Evolutionary conservation across 1,140 invertebrate genomes (phyloP).

Genomic region (Drosophila azteca): DNA sequence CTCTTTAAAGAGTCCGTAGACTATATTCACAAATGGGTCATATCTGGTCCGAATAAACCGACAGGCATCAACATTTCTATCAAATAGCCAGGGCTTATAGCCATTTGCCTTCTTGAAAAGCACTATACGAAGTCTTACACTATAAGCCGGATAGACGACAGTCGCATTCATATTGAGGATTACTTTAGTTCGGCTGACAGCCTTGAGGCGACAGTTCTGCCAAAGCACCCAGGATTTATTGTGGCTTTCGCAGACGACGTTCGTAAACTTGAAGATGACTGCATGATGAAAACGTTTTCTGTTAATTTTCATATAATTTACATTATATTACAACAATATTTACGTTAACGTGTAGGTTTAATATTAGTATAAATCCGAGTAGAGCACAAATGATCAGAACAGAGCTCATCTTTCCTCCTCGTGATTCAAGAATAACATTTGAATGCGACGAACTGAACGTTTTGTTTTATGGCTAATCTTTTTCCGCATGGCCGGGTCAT

Average conservation of each 20-base stretch:
- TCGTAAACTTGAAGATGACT: slow-evolving; percentile 25
- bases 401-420: too few species aligned
- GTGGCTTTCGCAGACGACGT: slow-evolving; percentile 14
- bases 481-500: too few species aligned
- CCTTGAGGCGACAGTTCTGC: slow-evolving; percentile 22
- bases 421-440: too few species aligned
- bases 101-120: slow-evolving; percentile 18
- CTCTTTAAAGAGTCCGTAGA: slow-evolving; percentile 11
- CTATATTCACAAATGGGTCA: slow-evolving; percentile 1
- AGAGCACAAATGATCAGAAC: too few species aligned
- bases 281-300: slow-evolving; percentile 6
- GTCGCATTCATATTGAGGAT: slow-evolving; percentile 16
- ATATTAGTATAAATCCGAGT: too few species aligned
- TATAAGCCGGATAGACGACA: slow-evolving; percentile 1
- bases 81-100: slow-evolving; percentile 29
- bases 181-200: slow-evolving; percentile 2
- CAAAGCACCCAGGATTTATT: slow-evolving; percentile 23
- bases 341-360: too few species aligned
- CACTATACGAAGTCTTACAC: not conserved
- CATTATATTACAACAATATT: too few species aligned
- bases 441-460: too few species aligned
- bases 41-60: not conserved
- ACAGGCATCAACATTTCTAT: slow-evolving; percentile 9
- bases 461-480: too few species aligned
- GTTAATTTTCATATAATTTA: too few species aligned